These are phyloP conservation scores for Alouatta palliata DNA, from an alignment of 2,113 vertebrate species.

Conservation along the genomic window DNA sequence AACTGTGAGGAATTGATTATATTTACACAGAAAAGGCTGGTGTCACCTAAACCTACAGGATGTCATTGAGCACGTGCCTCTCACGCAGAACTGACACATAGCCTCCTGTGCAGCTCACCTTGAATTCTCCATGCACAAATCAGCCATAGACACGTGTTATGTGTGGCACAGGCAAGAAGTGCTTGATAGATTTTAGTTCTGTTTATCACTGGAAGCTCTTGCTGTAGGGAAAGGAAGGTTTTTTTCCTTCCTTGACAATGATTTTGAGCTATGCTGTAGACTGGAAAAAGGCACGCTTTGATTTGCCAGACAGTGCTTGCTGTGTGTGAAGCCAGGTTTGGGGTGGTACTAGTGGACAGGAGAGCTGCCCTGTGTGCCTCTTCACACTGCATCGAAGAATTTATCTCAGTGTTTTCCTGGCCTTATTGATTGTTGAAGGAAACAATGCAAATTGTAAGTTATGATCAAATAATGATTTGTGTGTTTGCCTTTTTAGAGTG, in stretches of 20 bases:
- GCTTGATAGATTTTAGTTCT: too few species aligned
- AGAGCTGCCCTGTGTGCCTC: neutral
- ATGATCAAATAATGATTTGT: neutral
- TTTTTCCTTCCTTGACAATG: neutral
- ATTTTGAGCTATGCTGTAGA: rapidly evolving
- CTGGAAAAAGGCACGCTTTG: neutral
- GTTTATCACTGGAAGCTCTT: neutral
- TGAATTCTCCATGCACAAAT: rapidly evolving
- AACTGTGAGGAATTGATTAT: neutral
- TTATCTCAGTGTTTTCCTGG: neutral
- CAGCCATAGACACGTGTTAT: neutral
- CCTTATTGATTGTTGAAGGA: neutral
- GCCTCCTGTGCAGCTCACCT: neutral
- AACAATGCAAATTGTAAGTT: rapidly evolving
- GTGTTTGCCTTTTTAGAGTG: neutral
- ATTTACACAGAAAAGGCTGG: neutral
- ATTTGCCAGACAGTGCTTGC: rapidly evolving
- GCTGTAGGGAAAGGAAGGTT: neutral
- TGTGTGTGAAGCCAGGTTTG: neutral
- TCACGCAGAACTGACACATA: neutral
- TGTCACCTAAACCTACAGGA: neutral
- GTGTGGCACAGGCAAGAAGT: neutral
- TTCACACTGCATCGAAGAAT: neutral
- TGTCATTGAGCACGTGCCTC: neutral
- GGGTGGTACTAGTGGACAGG: neutral